phyloP scores from a whole-genome alignment of 30 jellyfish, hydroid and myxozoan species.

The Phacellophora camtschatica region DNA sequence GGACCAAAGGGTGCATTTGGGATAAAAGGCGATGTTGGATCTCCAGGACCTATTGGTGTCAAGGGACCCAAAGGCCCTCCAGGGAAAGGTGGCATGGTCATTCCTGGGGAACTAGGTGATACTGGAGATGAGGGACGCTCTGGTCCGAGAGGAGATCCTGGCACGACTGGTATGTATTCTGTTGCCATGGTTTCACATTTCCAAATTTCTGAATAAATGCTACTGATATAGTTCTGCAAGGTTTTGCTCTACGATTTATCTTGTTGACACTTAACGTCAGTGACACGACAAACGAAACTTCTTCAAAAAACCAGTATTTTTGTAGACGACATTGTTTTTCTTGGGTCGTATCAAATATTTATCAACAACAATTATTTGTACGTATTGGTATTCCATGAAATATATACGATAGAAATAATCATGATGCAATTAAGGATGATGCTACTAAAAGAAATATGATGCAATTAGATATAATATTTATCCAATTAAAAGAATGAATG shows the following conservation, averaged over 20 bases:
- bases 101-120: constrained; percentile 73
- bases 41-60: constrained; percentile 72
- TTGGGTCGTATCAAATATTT: not conserved
- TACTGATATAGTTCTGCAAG: too few relatives aligned
- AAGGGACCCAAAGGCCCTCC: constrained; percentile 68
- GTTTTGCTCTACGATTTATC: too few relatives aligned
- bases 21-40: constrained; percentile 57
- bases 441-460: too few relatives aligned
- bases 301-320: too few relatives aligned
- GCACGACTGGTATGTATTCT: constrained; percentile 32
- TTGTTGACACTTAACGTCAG: too few relatives aligned
- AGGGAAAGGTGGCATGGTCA: constrained; percentile 73
- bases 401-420: too few relatives aligned
- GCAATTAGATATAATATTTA: too few relatives aligned
- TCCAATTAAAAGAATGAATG: too few relatives aligned
- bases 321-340: not conserved
- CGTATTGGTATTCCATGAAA: not conserved
- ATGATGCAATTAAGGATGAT: too few relatives aligned
- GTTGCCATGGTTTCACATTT: not conserved
- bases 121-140: constrained; percentile 65
- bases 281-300: too few relatives aligned
- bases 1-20: constrained; percentile 68
- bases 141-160: constrained; percentile 85
- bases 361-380: not conserved
- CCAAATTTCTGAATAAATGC: not conserved